Base-by-base conservation (phyloP, 2,113 vertebrate species). In the Heptranchias perlo region DNA sequence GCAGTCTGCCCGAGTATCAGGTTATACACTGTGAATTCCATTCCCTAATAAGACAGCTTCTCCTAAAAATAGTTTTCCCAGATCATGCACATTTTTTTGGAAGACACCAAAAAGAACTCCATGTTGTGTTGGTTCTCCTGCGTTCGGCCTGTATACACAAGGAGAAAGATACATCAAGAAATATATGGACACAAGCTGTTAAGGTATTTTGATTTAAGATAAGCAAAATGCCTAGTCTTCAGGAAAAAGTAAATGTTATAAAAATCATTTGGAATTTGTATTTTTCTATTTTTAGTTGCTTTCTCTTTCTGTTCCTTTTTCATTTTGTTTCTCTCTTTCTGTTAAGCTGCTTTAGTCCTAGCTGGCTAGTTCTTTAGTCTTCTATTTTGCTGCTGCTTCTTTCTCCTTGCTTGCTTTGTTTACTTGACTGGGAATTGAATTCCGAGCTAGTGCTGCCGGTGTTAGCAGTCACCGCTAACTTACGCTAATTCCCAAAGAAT, bases 161-260 rank as follows among this genome's bases (percentile, higher is more conserved):
- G 35, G 89, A 39, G 58, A 93, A 39, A 21, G 35, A 39, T 64
- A 61, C 58, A 21, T 39, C 10, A 10, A 23, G 58, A 93, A 62
- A 93, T 93, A 39, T 62, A 93, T 93, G 58, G 89, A 93, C 62
- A 93, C 89, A 93, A 92, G 35, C 35, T 61, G 35, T 92, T n/a
- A 62, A 62, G 89, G 58, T 93, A 93, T 62, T 93, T 93, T 93
- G 87, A 93, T 93, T 93, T n/a, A 62, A n/a, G 35, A n/a, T 23
- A 21, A 93, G 64, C n/a, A 62, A 93, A 93, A 92, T 21, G 47
- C 84, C 47, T 87, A 31, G 18, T 93, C n/a, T 93, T 93, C 58
- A 62, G 89, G n/a, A 39, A 62, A 39, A 62, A 93, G 58, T 23
- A 62, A 62, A 62, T 62, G n/a, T 62, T 93, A 2, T 62, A 25